Base-by-base conservation (phyloP, 2,888 invertebrate species). In the Stomorhina lunata region DNA sequence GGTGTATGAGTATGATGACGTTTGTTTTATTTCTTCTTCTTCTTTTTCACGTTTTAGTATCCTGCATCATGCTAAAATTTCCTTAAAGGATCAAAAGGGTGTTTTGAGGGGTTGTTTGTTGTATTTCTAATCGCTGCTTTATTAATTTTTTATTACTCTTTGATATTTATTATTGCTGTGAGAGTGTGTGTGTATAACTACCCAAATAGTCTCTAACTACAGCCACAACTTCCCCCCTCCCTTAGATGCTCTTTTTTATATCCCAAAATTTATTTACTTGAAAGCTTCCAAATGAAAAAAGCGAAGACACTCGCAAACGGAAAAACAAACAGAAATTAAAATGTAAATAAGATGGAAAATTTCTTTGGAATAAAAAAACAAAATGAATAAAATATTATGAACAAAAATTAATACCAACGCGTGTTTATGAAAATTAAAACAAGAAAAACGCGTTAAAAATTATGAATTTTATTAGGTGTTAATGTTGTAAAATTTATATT, bases 141-240 rank as follows among this genome's bases (percentile, higher is more conserved):
- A 86, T 87, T 86, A 86, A 85, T 86, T 84, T 86, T 87, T 86
- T 83, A 86, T 85, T 84, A 77, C 80, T 63, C 12, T 77, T 77
- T 69, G 69, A 71, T 80, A 72, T 59, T 77, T 73, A 73, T 83
- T 72, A 69, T 78, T 76, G 72, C 15, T 43, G 32, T 66, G 15
- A 17, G 29, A n/a, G n/a, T 40, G 29, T 15, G n/a, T 40, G 29
- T 86, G 84, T 87, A 86, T 87, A 85, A 37, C 29, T 57, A 17
- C 12, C 15, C 10, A 34, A 72, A 55, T 29, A 75, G 25, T 29
- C 10, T 17, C 10, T 32, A 34, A 17, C 17, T 43, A 29, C 17
- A 32, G 12, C 3, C n/a, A 45, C 34, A 22, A 50, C 53, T 22
- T 25, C 4, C 20, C 29, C 29, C 22, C 55, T 73, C 29, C 6